Evolutionary conservation across 2,797 vertebrate species (phyloP).

Genomic region (Bovichtus variegatus): DNA sequence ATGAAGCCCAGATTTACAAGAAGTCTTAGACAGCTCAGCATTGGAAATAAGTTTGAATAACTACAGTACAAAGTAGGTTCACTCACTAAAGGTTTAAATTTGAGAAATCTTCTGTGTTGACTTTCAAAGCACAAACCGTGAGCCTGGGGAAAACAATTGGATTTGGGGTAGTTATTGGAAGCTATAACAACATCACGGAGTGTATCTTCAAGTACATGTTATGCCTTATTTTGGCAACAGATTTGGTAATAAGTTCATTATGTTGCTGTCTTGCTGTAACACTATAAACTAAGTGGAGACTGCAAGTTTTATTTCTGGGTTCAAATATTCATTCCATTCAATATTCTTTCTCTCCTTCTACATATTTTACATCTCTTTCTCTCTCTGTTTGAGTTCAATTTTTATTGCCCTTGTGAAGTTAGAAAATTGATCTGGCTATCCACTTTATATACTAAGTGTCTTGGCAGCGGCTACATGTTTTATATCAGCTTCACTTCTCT

Average conservation of each 20-base stretch:
- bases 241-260: not conserved
- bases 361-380: not conserved
- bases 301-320: not conserved
- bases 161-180: not conserved
- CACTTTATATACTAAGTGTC: too few species aligned
- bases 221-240: not conserved
- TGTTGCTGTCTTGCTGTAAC: not conserved
- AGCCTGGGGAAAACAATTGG: not conserved
- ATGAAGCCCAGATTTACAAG: slow-evolving; percentile 50
- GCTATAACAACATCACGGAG: not conserved
- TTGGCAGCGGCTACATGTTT: not conserved
- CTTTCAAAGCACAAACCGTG: not conserved
- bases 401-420: not conserved
- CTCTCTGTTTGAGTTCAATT: not conserved
- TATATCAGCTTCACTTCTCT: not conserved
- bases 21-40: slow-evolving; percentile 26
- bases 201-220: not conserved
- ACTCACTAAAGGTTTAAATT: not conserved
- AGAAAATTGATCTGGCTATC: too few species aligned
- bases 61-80: slow-evolving; percentile 30
- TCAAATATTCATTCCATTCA: not conserved
- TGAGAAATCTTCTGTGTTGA: slow-evolving; percentile 12
- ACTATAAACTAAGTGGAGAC: not conserved
- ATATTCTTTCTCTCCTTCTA: not conserved
- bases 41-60: slow-evolving; percentile 35